Evolutionary conservation across 2,888 invertebrate species (phyloP).

Genomic region (Hirtodrosophila cameraria): DNA sequence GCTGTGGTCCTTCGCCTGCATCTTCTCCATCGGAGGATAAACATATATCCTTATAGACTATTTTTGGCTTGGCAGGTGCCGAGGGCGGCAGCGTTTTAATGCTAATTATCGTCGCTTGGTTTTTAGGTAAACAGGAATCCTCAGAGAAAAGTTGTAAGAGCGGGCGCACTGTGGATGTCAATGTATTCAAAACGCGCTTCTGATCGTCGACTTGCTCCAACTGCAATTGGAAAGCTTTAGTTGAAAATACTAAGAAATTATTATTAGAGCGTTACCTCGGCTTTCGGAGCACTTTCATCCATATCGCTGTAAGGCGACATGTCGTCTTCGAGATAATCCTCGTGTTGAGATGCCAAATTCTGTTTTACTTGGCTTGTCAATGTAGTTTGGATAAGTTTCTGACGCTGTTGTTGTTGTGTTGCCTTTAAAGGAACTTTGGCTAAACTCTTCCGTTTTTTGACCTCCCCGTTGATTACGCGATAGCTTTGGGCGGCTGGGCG

Average conservation of each 20-base stretch:
- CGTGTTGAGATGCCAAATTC: neutral
- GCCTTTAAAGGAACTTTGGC: neutral
- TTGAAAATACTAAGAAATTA: neutral
- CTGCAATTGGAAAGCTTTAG: neutral
- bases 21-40: conserved; percentile 38
- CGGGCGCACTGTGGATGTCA: conserved; percentile 26
- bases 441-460: neutral
- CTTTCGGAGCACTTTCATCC: neutral
- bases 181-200: conserved; percentile 1
- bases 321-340: conserved; percentile 1
- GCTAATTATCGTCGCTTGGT: neutral
- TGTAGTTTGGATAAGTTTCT: conserved; percentile 6
- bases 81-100: neutral
- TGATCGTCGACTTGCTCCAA: conserved; percentile 1
- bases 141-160: conserved; percentile 33
- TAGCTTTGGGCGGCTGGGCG: neutral
- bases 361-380: neutral
- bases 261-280: conserved; percentile 15
- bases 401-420: neutral
- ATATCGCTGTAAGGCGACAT: conserved; percentile 4
- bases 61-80: neutral
- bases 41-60: conserved; percentile 23
- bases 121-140: conserved; percentile 6
- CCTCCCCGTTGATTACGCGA: conserved; percentile 3
- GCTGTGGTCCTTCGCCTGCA: neutral